Conservation (phyloP, 2,797 vertebrate species). For the Nothura maculosa region DNA sequence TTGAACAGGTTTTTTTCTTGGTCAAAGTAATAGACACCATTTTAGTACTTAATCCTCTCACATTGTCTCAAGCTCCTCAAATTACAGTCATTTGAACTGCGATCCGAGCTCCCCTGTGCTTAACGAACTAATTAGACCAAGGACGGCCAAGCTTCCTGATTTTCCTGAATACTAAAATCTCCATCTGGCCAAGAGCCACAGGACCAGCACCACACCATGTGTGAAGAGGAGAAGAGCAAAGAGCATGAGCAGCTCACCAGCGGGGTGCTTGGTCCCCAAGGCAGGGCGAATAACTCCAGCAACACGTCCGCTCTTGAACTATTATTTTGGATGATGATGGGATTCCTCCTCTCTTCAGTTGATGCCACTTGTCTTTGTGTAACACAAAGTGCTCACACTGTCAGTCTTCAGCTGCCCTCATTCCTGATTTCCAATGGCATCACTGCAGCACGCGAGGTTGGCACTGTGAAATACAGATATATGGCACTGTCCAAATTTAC, state of each 20-base stretch:
- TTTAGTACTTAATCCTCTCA: constrained; percentile 34
- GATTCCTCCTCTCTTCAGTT: not conserved
- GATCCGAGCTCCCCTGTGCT: constrained; percentile 49
- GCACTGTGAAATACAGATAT: not conserved
- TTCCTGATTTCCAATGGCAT: not conserved
- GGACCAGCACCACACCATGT: accelerated
- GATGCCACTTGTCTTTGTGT: not conserved
- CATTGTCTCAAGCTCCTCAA: constrained; percentile 41
- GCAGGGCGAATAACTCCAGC: not conserved
- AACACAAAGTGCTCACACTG: not conserved
- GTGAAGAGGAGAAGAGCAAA: not conserved
- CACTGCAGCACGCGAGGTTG: not conserved
- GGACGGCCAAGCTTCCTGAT: constrained; percentile 28
- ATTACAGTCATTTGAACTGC: constrained; percentile 41
- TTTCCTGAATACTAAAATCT: constrained; percentile 16
- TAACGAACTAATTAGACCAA: constrained; percentile 44
- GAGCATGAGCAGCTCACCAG: not conserved
- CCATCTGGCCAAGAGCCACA: not conserved
- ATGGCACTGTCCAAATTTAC: accelerated
- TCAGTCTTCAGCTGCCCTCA: not conserved
- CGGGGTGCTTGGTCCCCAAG: not conserved
- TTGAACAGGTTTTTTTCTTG: not conserved
- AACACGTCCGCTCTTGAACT: not conserved
- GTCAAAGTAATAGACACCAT: constrained; percentile 23
- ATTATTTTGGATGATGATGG: not conserved